Evolutionary conservation across 2,888 invertebrate species (phyloP).

Genomic region (Priocnemis perturbator): DNA sequence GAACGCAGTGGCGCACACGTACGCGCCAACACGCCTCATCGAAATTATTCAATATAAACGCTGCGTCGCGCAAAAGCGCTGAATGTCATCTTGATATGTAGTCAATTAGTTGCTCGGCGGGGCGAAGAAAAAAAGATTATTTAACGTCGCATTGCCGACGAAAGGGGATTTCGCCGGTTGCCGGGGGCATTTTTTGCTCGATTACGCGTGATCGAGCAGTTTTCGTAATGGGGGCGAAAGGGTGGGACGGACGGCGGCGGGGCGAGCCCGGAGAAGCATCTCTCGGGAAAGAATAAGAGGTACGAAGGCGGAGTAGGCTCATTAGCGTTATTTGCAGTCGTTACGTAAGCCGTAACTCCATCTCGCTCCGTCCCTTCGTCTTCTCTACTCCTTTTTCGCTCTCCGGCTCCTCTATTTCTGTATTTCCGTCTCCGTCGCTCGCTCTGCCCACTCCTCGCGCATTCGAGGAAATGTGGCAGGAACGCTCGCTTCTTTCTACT

Average conservation of each 20-base stretch:
- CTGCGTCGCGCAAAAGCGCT: too few species aligned
- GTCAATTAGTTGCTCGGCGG: too few species aligned
- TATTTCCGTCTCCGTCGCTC: constrained; percentile 29
- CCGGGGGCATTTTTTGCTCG: not conserved
- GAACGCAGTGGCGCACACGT: too few species aligned
- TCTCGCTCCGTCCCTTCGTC: constrained; percentile 38
- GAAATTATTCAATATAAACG: too few species aligned
- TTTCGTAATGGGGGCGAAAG: constrained; percentile 10
- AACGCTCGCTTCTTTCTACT: constrained; percentile 9
- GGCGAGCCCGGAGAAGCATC: constrained; percentile 29
- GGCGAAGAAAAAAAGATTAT: too few species aligned
- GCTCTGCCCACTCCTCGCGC: constrained; percentile 27
- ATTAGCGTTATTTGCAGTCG: constrained; percentile 74
- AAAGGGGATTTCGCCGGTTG: not conserved
- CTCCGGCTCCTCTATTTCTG: constrained; percentile 19
- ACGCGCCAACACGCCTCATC: too few species aligned
- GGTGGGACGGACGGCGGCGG: not conserved
- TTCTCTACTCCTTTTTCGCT: constrained; percentile 9
- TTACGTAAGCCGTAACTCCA: constrained; percentile 68
- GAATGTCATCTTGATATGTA: too few species aligned
- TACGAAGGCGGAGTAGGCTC: constrained; percentile 68
- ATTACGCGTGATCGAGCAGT: constrained; percentile 6
- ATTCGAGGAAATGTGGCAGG: constrained; percentile 10
- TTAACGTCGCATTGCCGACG: not conserved
- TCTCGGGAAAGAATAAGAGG: constrained; percentile 48